phyloP scores from a whole-genome alignment of 1,140 invertebrate genomes.

The Drosophila ananassae region DNA sequence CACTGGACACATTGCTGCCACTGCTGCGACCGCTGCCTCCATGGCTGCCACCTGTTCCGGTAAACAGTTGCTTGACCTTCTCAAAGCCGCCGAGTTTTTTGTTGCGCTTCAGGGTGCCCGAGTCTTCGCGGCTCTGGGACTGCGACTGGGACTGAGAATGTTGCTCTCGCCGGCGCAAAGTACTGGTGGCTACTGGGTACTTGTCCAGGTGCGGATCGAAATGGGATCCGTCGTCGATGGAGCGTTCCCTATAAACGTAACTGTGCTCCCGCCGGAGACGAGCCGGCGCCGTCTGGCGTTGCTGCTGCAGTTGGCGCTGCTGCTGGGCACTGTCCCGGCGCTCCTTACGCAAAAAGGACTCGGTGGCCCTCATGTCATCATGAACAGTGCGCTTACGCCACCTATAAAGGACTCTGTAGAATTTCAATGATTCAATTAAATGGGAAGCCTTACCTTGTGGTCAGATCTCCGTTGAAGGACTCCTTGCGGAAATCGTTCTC shows the following conservation, averaged over 20 bases:
- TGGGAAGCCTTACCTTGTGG: conserved; percentile 58
- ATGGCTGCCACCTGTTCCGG: conserved; percentile 50
- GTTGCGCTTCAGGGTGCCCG: conserved; percentile 73
- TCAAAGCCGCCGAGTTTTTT: conserved; percentile 87
- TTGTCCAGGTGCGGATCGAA: conserved; percentile 87
- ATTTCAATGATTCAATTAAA: not conserved
- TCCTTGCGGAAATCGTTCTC: conserved; percentile 91
- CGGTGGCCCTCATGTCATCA: conserved; percentile 77
- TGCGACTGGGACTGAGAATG: conserved; percentile 29
- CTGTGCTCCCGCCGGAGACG: conserved; percentile 84
- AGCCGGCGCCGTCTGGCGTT: conserved; percentile 32
- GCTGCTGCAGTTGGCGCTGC: conserved; percentile 55
- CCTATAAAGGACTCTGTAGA: conserved; percentile 24
- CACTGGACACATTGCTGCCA: conserved; percentile 64
- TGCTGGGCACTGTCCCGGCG: conserved; percentile 85
- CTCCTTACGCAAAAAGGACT: conserved; percentile 84
- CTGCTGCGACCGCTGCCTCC: conserved; percentile 67
- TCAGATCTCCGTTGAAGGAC: conserved; percentile 86
- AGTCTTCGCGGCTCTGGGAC: conserved; percentile 35
- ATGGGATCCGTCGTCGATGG: conserved; percentile 87
- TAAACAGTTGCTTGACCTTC: conserved; percentile 86
- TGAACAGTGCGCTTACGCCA: conserved; percentile 76
- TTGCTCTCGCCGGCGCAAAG: conserved; percentile 61
- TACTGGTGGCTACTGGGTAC: conserved; percentile 81
- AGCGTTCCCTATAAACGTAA: conserved; percentile 87